Conservation (phyloP, 1,140 invertebrate genomes). For the Ceratina calcarata region DNA sequence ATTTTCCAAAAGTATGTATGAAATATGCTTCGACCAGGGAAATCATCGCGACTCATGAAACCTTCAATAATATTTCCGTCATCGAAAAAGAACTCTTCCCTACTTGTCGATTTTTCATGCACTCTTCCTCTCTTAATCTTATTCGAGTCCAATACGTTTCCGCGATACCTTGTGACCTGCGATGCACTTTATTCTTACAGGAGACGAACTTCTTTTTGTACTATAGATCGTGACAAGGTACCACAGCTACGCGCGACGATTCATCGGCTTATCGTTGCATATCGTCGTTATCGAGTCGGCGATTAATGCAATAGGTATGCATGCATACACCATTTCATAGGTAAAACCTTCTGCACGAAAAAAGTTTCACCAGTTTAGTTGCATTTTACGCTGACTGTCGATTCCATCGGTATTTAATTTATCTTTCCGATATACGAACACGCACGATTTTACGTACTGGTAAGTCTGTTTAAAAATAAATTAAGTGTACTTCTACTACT, state of each 20-base stretch:
- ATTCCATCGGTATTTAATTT: not conserved
- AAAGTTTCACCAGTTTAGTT: slow-evolving; percentile 12
- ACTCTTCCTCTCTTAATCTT: not conserved
- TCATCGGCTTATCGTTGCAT: not conserved
- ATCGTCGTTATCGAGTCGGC: slow-evolving; percentile 1
- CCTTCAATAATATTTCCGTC: slow-evolving; percentile 4
- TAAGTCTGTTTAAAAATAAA: not conserved
- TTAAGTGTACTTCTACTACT: not conserved
- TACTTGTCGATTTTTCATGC: not conserved
- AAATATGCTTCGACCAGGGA: slow-evolving; percentile 48
- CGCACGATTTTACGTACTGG: too few species aligned
- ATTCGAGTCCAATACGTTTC: slow-evolving; percentile 12
- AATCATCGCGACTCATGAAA: slow-evolving; percentile 35
- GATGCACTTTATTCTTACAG: not conserved
- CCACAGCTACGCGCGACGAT: slow-evolving; percentile 6
- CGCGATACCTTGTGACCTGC: not conserved
- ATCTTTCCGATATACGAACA: not conserved
- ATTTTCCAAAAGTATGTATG: slow-evolving; percentile 83
- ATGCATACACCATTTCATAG: slow-evolving; percentile 49
- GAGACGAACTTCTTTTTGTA: slow-evolving; percentile 44
- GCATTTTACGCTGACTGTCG: slow-evolving; percentile 20
- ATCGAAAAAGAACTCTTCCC: not conserved
- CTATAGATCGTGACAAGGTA: slow-evolving; percentile 29
- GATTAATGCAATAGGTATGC: slow-evolving; percentile 6
- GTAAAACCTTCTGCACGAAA: not conserved